Conservation (phyloP, 2,113 vertebrate genomes). For the Pachyramphus minor region DNA sequence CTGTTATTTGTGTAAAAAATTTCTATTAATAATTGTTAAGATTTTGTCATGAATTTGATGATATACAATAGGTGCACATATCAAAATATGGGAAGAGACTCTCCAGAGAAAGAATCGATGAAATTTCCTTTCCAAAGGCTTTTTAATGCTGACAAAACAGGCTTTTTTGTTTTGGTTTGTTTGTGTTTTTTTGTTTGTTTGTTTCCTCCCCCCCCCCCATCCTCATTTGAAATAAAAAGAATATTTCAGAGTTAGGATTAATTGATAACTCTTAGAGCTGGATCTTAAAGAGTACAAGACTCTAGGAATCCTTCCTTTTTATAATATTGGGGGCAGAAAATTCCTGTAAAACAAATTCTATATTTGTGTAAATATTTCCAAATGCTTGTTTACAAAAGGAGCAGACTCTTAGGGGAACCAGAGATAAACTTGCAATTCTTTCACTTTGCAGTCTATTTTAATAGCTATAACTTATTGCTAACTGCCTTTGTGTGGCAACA, state of each 20-base stretch:
- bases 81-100: not conserved
- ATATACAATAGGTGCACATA: not conserved
- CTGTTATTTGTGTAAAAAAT: not conserved
- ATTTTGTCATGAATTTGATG: not conserved
- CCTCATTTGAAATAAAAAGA: not conserved
- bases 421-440: not conserved
- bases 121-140: not conserved
- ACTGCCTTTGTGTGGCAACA: not conserved
- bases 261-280: not conserved
- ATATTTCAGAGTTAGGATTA: not conserved
- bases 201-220: not conserved
- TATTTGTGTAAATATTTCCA: not conserved
- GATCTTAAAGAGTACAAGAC: not conserved
- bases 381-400: not conserved
- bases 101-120: not conserved
- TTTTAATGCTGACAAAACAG: not conserved
- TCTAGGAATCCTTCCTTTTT: not conserved
- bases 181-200: too few species aligned
- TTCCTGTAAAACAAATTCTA: not conserved
- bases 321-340: not conserved
- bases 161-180: accelerated
- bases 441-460: not conserved
- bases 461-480: not conserved
- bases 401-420: not conserved
- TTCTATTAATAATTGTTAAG: not conserved